Percentiles rank a stretch among this genome's conserved stretches.
These are phyloP conservation scores for Diceros bicornis DNA, from an alignment of 2,797 vertebrate genomes.

Conservation along the genomic window DNA sequence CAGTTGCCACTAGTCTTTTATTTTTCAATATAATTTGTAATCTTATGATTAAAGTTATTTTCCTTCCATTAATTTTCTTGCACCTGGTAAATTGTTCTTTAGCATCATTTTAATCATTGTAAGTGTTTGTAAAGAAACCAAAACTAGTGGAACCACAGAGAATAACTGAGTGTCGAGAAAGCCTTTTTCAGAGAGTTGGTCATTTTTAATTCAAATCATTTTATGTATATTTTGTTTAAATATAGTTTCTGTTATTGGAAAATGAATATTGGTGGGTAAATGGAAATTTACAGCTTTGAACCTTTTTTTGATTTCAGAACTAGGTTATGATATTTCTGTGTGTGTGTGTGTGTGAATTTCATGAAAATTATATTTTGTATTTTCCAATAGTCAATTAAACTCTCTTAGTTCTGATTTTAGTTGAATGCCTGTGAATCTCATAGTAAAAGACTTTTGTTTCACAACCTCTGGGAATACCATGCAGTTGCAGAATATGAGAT, in stretches of 20 bases:
- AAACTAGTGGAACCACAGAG: not conserved
- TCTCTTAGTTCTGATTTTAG: conserved; percentile 65
- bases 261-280: not conserved
- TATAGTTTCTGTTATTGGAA: conserved; percentile 4
- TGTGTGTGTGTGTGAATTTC: conserved; percentile 25
- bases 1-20: not conserved
- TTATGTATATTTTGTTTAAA: conserved; percentile 29
- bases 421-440: conserved; percentile 17
- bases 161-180: not conserved
- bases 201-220: conserved; percentile 6
- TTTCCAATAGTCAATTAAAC: conserved; percentile 48
- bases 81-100: not conserved
- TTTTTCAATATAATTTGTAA: not conserved
- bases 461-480: conserved; percentile 63
- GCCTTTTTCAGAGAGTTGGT: not conserved
- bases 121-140: conserved; percentile 45
- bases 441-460: conserved; percentile 75
- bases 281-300: conserved; percentile 31
- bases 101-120: not conserved
- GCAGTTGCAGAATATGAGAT: conserved; percentile 69
- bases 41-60: not conserved
- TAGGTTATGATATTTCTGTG: not conserved
- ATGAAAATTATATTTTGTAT: conserved; percentile 61
- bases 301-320: conserved; percentile 60
- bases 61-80: conserved; percentile 40